Conservation (phyloP, 2,113 vertebrate genomes). For the Cettia cetti region DNA sequence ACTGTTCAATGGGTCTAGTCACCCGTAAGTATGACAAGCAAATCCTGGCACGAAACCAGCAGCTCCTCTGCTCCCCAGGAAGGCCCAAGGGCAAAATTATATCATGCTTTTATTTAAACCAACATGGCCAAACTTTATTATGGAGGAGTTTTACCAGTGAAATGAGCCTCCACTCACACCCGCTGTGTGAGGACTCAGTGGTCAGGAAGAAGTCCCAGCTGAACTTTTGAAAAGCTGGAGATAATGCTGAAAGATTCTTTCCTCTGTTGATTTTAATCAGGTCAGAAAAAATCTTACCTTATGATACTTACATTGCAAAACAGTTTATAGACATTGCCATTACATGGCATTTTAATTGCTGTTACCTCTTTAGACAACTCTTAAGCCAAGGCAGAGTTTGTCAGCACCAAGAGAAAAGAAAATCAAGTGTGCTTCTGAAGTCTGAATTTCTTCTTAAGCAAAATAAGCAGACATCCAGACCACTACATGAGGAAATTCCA, state of each 20-base stretch:
- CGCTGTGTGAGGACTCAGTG: accelerated
- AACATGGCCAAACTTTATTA: neutral
- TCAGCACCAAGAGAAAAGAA: conserved; percentile 1
- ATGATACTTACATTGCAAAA: neutral
- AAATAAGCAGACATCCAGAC: conserved; percentile 11
- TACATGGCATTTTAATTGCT: conserved; percentile 41
- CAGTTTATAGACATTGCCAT: neutral
- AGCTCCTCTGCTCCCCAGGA: neutral
- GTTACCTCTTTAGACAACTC: conserved; percentile 25
- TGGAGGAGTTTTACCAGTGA: neutral
- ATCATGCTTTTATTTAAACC: neutral
- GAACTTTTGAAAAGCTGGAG: neutral
- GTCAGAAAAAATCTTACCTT: neutral
- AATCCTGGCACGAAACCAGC: neutral
- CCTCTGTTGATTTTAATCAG: neutral
- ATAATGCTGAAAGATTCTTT: neutral
- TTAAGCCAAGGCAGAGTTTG: conserved; percentile 35
- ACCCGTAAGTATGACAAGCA: neutral
- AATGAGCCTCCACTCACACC: neutral
- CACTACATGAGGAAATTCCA: neutral
- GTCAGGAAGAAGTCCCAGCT: neutral
- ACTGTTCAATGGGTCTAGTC: neutral
- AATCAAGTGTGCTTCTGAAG: conserved; percentile 7
- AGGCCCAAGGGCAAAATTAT: neutral
- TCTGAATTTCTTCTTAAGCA: conserved; percentile 12